Conservation (phyloP, 2,888 invertebrate species). For the Tribolium freemani region DNA sequence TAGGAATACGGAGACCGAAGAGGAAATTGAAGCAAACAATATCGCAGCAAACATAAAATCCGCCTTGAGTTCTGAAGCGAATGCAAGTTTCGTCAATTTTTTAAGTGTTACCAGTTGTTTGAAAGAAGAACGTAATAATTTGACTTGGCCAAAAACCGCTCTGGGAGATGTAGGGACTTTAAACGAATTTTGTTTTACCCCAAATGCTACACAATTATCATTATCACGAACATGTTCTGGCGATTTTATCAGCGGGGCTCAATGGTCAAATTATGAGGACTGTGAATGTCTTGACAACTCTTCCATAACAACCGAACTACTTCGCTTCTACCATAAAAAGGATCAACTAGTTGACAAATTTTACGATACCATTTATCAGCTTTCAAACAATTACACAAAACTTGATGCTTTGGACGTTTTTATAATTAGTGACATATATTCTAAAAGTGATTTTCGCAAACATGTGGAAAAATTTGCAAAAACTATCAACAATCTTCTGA, state of each 20-base stretch:
- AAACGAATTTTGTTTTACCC: slow-evolving; percentile 19
- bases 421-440: background rate
- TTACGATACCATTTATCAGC: background rate
- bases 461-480: background rate
- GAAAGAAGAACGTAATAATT: background rate
- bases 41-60: background rate
- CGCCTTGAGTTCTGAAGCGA: background rate
- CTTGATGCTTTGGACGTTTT: slow-evolving; percentile 10
- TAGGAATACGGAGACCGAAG: background rate
- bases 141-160: slow-evolving; percentile 26
- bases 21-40: background rate
- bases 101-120: slow-evolving; percentile 14
- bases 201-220: slow-evolving; percentile 70
- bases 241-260: slow-evolving; percentile 71
- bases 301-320: slow-evolving; percentile 7
- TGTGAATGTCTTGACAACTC: slow-evolving; percentile 18
- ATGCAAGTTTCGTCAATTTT: slow-evolving; percentile 26
- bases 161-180: background rate
- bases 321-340: background rate
- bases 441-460: background rate
- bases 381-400: background rate
- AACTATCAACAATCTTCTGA: slow-evolving; percentile 1
- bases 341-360: too few relatives aligned
- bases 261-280: slow-evolving; percentile 68
- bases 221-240: slow-evolving; percentile 71